Percentiles rank a stretch among this genome's conserved stretches.
These are phyloP conservation scores for Wiebesia pumilae DNA, from an alignment of 1,140 invertebrate genomes.

Conservation along the genomic window DNA sequence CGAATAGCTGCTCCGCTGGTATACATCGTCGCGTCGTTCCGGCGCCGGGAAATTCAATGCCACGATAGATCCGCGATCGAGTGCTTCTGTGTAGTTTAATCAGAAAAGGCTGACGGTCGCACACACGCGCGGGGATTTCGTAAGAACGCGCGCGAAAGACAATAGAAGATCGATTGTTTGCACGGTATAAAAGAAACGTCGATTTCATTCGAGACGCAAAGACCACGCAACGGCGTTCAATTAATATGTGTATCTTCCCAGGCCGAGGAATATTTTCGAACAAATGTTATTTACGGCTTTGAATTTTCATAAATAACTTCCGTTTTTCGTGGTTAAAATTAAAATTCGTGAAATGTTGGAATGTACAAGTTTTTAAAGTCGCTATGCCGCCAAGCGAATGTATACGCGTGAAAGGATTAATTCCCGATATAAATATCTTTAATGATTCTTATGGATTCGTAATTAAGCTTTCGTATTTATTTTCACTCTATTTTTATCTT, in stretches of 20 bases:
- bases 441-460: background rate
- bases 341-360: too few relatives aligned
- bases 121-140: background rate
- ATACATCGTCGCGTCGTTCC: constrained; percentile 27
- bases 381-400: too few relatives aligned
- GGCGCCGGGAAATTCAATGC: constrained; percentile 44
- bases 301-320: background rate
- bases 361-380: too few relatives aligned
- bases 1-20: background rate
- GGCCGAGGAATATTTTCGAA: background rate
- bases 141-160: background rate
- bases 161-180: constrained; percentile 19
- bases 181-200: background rate
- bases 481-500: constrained; percentile 5
- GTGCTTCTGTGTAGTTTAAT: background rate
- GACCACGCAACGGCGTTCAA: background rate
- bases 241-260: background rate
- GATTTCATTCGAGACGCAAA: background rate
- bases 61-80: constrained; percentile 31
- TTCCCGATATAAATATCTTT: background rate
- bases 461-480: background rate
- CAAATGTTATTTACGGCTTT: too few relatives aligned
- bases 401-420: background rate
- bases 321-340: too few relatives aligned
- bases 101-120: background rate